Evolutionary conservation across 2,113 vertebrate species (phyloP).

Genomic region (Micromys minutus): DNA sequence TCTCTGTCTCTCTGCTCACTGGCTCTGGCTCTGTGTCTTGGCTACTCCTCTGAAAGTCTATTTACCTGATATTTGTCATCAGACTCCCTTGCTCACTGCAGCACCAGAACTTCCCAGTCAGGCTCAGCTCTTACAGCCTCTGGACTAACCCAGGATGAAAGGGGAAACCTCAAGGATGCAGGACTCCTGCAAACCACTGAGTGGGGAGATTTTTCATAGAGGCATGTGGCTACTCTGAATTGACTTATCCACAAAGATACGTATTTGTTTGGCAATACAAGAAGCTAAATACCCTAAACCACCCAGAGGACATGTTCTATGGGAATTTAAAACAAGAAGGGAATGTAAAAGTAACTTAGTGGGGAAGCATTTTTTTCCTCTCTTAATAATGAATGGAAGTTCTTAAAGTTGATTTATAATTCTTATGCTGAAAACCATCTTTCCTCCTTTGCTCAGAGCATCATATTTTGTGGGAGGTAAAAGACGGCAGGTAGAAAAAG

Average conservation of each 20-base stretch:
- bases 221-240: rapidly evolving
- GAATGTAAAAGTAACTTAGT: neutral
- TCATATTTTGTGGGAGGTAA: neutral
- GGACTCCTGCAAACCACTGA: neutral
- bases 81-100: neutral
- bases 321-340: constrained; percentile 30
- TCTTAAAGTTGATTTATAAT: constrained; percentile 33
- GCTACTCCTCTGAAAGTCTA: rapidly evolving
- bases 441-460: neutral
- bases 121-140: too few relatives aligned
- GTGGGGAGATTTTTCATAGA: neutral
- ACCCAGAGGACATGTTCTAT: neutral
- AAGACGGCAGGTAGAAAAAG: neutral
- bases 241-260: neutral
- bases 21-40: rapidly evolving
- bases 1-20: neutral
- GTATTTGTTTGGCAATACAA: neutral
- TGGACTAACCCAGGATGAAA: neutral
- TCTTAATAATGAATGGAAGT: neutral
- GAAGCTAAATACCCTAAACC: neutral
- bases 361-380: neutral
- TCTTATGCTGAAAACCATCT: neutral
- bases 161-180: rapidly evolving
- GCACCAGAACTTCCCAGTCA: rapidly evolving
- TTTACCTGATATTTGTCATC: rapidly evolving